These are phyloP conservation scores for Periphyllus acericola DNA, from an alignment of 2,888 invertebrate species.

Conservation along the genomic window DNA sequence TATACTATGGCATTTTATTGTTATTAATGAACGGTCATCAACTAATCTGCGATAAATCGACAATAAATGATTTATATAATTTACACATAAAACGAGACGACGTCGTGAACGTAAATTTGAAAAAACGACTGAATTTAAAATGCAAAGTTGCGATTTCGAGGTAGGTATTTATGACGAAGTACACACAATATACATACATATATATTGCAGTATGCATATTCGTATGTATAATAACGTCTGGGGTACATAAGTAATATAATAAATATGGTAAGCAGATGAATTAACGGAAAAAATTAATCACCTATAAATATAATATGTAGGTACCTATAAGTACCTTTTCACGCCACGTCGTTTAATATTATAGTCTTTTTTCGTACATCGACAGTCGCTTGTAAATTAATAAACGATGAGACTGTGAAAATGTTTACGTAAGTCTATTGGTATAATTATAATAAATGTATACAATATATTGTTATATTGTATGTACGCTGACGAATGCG, in stretches of 20 bases:
- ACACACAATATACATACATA: not conserved
- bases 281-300: no score
- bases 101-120: not conserved
- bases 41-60: not conserved
- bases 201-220: not conserved
- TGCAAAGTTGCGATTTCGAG: no score
- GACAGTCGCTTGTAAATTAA: not conserved
- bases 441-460: no score
- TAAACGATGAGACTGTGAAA: not conserved
- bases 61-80: not conserved
- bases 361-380: not conserved
- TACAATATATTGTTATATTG: no score
- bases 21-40: not conserved
- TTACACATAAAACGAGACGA: not conserved
- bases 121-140: not conserved
- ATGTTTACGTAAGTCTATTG: no score
- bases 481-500: no score
- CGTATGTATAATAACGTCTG: not conserved
- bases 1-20: not conserved
- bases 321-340: not conserved
- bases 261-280: no score
- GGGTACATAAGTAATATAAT: no score
- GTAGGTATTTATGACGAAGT: no score
- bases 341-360: not conserved
- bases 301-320: not conserved